phyloP scores from a whole-genome alignment of 2,113 vertebrate species.

The Pelecanus crispus region DNA sequence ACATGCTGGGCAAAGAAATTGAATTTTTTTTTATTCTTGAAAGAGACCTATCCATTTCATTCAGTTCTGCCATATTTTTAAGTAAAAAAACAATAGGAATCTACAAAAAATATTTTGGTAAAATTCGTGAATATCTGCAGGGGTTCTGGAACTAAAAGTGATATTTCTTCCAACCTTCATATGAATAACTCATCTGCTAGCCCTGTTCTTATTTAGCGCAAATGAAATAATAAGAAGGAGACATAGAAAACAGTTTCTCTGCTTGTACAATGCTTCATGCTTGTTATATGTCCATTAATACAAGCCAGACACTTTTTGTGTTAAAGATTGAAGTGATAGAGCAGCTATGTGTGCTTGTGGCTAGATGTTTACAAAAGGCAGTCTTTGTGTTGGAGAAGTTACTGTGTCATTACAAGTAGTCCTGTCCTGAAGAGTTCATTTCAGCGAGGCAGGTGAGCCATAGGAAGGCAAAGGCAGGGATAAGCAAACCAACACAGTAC shows the following conservation, averaged over 20 bases:
- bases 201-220: slow-evolving; percentile 51
- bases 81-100: slow-evolving; percentile 71
- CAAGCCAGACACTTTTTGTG: slow-evolving; percentile 19
- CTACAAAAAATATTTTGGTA: slow-evolving; percentile 75
- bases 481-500: neutral
- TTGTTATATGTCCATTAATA: slow-evolving; percentile 51
- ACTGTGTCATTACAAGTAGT: neutral
- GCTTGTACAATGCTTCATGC: neutral
- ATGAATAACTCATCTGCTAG: slow-evolving; percentile 58
- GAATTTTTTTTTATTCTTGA: slow-evolving; percentile 71
- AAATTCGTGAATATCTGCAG: slow-evolving; percentile 66
- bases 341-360: neutral
- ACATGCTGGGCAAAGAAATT: slow-evolving; percentile 78
- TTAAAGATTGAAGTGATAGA: neutral
- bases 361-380: neutral
- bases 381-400: neutral
- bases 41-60: slow-evolving; percentile 68
- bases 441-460: neutral
- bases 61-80: slow-evolving; percentile 71
- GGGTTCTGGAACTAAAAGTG: slow-evolving; percentile 47
- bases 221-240: slow-evolving; percentile 64
- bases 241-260: slow-evolving; percentile 42
- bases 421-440: neutral
- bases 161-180: slow-evolving; percentile 58
- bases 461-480: neutral